These are phyloP conservation scores for Paralichthys olivaceus DNA, from an alignment of 2,113 vertebrate genomes.

Conservation along the genomic window DNA sequence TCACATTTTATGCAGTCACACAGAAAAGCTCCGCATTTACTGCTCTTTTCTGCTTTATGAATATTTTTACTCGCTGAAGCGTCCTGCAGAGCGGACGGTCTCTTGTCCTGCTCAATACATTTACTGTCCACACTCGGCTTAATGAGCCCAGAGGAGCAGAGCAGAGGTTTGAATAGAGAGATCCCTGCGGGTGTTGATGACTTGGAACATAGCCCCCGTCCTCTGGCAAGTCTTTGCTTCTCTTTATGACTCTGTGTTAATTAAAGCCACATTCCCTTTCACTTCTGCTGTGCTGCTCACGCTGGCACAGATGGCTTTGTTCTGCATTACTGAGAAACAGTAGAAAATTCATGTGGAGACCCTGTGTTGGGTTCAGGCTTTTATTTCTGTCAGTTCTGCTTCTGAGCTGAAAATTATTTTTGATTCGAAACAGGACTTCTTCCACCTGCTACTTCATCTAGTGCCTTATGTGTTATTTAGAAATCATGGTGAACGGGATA, in stretches of 20 bases:
- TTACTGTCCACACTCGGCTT: not conserved
- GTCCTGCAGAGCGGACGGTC: too few species aligned
- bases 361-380: slow-evolving; percentile 8
- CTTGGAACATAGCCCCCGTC: slow-evolving; percentile 32
- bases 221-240: slow-evolving; percentile 67
- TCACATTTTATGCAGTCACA: too few species aligned
- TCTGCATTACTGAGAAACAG: slow-evolving; percentile 41
- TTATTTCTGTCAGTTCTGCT: slow-evolving; percentile 10
- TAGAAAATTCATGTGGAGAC: slow-evolving; percentile 4
- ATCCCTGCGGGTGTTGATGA: slow-evolving; percentile 55
- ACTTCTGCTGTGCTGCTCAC: slow-evolving; percentile 57
- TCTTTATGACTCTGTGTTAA: slow-evolving; percentile 77
- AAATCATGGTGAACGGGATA: slow-evolving; percentile 1
- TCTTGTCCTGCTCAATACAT: too few species aligned
- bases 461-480: not conserved
- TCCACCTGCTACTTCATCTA: slow-evolving; percentile 29
- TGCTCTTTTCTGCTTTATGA: too few species aligned
- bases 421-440: slow-evolving; percentile 12
- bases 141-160: not conserved
- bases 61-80: too few species aligned
- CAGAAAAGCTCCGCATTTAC: too few species aligned
- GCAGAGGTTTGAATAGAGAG: slow-evolving; percentile 22
- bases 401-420: slow-evolving; percentile 24
- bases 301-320: slow-evolving; percentile 65
- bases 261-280: slow-evolving; percentile 82